Evolutionary conservation across 2,113 vertebrate genomes (phyloP).

Genomic region (Panthera tigris): DNA sequence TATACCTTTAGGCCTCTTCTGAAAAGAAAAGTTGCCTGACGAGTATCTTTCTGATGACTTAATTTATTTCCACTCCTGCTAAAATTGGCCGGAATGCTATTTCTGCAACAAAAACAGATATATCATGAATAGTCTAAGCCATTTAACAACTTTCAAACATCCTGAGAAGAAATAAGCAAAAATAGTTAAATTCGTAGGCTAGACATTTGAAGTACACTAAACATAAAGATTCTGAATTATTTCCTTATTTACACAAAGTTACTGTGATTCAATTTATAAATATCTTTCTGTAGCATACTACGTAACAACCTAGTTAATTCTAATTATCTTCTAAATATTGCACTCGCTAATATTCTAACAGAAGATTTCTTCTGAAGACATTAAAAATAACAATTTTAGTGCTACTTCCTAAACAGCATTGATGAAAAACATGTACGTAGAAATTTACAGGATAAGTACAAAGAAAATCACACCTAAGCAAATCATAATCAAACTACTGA

Average conservation of each 20-base stretch:
- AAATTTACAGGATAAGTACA: neutral
- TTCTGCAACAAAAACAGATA: conserved; percentile 82
- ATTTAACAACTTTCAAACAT: conserved; percentile 51
- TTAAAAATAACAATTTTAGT: conserved; percentile 32
- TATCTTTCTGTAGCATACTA: neutral
- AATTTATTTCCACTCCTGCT: conserved; percentile 86
- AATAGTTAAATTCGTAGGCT: conserved; percentile 35
- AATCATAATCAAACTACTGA: neutral
- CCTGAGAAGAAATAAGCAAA: conserved; percentile 48
- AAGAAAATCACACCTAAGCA: conserved; percentile 19
- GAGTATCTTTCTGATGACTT: conserved; percentile 91
- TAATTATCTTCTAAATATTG: conserved; percentile 18
- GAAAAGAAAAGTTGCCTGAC: conserved; percentile 96
- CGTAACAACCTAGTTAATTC: neutral
- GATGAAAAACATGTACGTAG: neutral
- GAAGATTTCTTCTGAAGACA: neutral
- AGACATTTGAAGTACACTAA: neutral
- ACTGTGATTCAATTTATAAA: conserved; percentile 5
- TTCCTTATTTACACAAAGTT: conserved; percentile 26
- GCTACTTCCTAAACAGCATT: conserved; percentile 14
- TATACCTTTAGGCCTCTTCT: conserved; percentile 95
- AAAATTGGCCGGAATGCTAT: conserved; percentile 81
- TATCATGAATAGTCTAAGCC: neutral
- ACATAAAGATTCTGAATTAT: conserved; percentile 23
- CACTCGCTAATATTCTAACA: neutral